These are phyloP conservation scores for Harpagus bidentatus DNA, from an alignment of 2,113 vertebrate species.

Conservation along the genomic window DNA sequence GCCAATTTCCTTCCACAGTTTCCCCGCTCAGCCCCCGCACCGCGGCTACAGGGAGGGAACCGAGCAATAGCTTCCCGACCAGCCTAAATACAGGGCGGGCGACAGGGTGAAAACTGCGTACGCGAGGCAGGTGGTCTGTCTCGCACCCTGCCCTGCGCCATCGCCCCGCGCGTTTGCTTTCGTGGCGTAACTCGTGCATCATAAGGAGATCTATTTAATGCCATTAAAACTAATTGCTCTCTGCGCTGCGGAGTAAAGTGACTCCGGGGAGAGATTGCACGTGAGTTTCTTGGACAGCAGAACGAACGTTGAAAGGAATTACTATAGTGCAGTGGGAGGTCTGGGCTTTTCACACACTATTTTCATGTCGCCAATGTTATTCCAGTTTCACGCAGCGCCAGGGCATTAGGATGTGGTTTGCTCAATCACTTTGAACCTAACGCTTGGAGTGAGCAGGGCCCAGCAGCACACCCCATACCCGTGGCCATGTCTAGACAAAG, in stretches of 20 bases:
- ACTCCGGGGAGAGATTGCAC: constrained; percentile 2
- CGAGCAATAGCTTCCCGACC: not conserved
- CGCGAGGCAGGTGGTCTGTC: not conserved
- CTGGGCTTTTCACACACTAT: not conserved
- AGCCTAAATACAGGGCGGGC: not conserved
- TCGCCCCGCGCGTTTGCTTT: not conserved
- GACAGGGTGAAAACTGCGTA: not conserved
- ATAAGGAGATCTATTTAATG: not conserved
- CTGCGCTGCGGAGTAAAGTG: not conserved
- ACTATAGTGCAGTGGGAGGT: constrained; percentile 16
- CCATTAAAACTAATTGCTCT: constrained; percentile 25
- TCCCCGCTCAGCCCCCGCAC: not conserved
- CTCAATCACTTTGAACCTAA: not conserved
- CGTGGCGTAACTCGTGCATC: not conserved
- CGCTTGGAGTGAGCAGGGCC: not conserved
- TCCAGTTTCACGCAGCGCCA: not conserved
- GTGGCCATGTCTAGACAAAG: not conserved
- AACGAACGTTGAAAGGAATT: not conserved
- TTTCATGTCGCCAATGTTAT: not conserved
- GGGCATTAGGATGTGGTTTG: constrained; percentile 36
- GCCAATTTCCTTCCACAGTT: not conserved
- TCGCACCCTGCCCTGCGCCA: fast-evolving
- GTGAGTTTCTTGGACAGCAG: not conserved
- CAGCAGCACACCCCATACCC: not conserved
- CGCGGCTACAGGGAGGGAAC: fast-evolving